Conservation (phyloP, 2,797 vertebrate genomes). For the Todus mexicanus region DNA sequence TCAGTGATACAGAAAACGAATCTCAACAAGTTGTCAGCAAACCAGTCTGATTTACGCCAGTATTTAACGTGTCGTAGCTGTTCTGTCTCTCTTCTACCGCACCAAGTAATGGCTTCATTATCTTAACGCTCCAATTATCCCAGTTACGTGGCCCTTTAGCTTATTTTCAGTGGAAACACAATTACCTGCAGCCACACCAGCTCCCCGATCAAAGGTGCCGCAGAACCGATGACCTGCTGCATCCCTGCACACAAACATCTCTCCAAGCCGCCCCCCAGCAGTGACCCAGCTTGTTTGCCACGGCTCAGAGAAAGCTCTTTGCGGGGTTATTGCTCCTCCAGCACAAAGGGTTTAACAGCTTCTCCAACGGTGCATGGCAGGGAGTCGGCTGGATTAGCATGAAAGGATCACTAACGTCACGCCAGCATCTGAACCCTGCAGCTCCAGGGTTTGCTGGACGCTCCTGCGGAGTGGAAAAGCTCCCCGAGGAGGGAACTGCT, state of each 20-base stretch:
- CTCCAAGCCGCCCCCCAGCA: neutral
- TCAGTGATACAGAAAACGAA: neutral
- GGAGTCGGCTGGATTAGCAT: too few species aligned
- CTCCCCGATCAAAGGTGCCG: neutral
- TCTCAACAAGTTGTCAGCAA: neutral
- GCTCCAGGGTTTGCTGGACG: neutral
- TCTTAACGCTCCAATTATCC: neutral
- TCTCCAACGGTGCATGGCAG: accelerated
- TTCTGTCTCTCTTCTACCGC: neutral
- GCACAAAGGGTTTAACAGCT: too few species aligned
- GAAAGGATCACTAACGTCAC: neutral
- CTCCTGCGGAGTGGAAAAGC: neutral
- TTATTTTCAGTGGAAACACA: neutral
- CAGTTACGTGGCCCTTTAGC: neutral
- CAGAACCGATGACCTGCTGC: neutral
- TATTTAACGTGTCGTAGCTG: neutral
- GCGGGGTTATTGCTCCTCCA: neutral
- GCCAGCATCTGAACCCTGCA: neutral
- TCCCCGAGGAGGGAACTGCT: neutral
- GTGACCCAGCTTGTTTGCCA: neutral
- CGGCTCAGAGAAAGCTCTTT: neutral
- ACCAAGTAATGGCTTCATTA: neutral
- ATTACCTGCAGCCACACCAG: neutral
- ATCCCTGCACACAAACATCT: neutral
- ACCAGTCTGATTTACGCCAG: neutral